Conservation (phyloP, 2,113 vertebrate species). For the Calidris pygmaea region DNA sequence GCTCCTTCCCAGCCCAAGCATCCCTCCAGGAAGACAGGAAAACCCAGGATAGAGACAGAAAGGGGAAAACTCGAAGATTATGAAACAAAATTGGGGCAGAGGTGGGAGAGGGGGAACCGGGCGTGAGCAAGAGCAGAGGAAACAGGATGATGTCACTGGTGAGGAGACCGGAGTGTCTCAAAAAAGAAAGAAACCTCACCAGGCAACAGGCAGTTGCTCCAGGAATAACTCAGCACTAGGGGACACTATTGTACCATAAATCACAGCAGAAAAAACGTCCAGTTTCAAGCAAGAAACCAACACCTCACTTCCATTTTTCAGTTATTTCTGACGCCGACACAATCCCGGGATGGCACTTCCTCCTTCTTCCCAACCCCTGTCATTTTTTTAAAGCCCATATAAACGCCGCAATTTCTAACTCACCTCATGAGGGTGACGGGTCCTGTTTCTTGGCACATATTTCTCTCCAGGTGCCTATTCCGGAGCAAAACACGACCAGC, state of each 20-base stretch:
- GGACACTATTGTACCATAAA: background rate
- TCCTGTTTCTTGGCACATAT: fast-evolving
- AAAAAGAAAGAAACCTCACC: background rate
- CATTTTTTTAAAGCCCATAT: fast-evolving
- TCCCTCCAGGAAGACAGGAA: background rate
- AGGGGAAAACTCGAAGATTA: background rate
- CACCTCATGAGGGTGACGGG: fast-evolving
- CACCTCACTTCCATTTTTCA: fast-evolving
- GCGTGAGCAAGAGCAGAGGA: background rate
- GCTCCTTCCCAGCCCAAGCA: background rate
- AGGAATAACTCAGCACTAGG: background rate
- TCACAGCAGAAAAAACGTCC: background rate
- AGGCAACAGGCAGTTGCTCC: background rate
- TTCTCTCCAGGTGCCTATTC: background rate
- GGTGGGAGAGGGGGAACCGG: background rate
- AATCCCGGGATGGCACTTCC: fast-evolving
- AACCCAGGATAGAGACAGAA: background rate
- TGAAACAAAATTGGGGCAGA: background rate
- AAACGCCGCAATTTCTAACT: fast-evolving
- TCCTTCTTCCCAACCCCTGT: background rate
- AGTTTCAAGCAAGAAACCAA: background rate
- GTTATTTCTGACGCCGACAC: fast-evolving
- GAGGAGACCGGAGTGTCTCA: background rate
- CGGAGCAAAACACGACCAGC: background rate
- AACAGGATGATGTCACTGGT: fast-evolving